Base-by-base conservation (phyloP, 2,888 invertebrate genomes). In the Brachyopa scutellaris region DNA sequence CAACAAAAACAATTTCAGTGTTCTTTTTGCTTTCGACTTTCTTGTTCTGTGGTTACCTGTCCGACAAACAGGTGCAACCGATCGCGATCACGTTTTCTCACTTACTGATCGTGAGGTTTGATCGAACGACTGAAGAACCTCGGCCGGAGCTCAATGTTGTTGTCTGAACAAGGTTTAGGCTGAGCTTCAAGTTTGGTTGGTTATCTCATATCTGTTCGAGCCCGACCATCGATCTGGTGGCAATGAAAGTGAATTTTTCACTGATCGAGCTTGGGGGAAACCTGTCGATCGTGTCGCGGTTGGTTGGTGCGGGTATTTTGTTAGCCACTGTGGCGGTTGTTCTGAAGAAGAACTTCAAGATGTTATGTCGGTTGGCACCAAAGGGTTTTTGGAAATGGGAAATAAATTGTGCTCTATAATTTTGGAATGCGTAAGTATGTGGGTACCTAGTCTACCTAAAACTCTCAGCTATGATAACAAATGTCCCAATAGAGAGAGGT, bases 11-110 rank as follows among this genome's bases (percentile, higher is more conserved):
- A 49, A 74, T 51, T 38, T 51, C 7, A 69, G 53, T 11, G 1
- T 42, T 36, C 15, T 36, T 40, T 53, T 45, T 40, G 26, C 26
- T 80, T 47, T 74, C 40, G 51, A 19, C 19, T 47, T 23, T 49
- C 38, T 42, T 57, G 38, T 77, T 64, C 40, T 80, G 6, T 42
- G 40, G 67, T 61, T 55, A 59, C 66, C 70, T 62, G 79, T 57
- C 69, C 66, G 74, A 36, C 57, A 85, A 86, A 88, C 89, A 89
- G 88, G 88, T 89, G 88, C 86, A 88, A 89, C 90, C 88, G 87
- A 86, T 87, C 90, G 86, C 88, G 86, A 87, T 87, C 87, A 87
- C 88, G 88, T 88, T 88, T 87, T 86, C 87, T 88, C 88, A 87
- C 87, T 87, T 86, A 89, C 89, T 89, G 88, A 87, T 86, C 83